Evolutionary conservation across 2,888 invertebrate species (phyloP).

Genomic region (Azorinus chamasolen): DNA sequence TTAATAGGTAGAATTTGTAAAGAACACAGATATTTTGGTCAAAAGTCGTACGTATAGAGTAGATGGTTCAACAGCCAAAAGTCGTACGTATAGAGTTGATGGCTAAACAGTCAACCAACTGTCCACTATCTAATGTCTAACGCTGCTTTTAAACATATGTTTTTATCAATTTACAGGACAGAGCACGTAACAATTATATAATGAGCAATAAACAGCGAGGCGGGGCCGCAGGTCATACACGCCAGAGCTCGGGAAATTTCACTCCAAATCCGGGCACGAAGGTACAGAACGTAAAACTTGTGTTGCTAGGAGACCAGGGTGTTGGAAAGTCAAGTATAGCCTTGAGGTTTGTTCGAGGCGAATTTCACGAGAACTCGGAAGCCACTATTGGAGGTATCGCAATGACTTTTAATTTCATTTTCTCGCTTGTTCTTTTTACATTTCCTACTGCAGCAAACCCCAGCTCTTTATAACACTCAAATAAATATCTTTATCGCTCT

Average conservation of each 20-base stretch:
- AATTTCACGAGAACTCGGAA: conserved; percentile 89
- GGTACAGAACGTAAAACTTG: conserved; percentile 99
- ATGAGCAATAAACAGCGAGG: conserved; percentile 16
- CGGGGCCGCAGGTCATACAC: conserved; percentile 16
- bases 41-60: too few relatives aligned
- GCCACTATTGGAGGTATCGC: conserved; percentile 92
- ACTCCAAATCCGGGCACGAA: conserved; percentile 84
- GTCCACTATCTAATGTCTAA: too few relatives aligned
- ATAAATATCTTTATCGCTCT: background rate
- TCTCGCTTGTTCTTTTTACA: background rate
- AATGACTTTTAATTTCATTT: background rate
- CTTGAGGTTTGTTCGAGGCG: conserved; percentile 99
- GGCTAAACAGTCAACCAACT: too few relatives aligned
- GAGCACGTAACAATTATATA: too few relatives aligned
- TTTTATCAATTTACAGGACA: too few relatives aligned
- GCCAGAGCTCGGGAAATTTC: conserved; percentile 15
- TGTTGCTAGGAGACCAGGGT: conserved; percentile 99
- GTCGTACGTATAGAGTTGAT: too few relatives aligned
- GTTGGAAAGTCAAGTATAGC: conserved; percentile 99
- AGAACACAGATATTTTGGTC: too few relatives aligned
- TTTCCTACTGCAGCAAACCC: too few relatives aligned
- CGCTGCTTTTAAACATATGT: too few relatives aligned
- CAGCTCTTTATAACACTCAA: background rate
- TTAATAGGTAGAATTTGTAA: too few relatives aligned
- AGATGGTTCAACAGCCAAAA: too few relatives aligned